Evolutionary conservation across 2,113 vertebrate species (phyloP).

Genomic region (Calyptommatus sinebrachiatus): DNA sequence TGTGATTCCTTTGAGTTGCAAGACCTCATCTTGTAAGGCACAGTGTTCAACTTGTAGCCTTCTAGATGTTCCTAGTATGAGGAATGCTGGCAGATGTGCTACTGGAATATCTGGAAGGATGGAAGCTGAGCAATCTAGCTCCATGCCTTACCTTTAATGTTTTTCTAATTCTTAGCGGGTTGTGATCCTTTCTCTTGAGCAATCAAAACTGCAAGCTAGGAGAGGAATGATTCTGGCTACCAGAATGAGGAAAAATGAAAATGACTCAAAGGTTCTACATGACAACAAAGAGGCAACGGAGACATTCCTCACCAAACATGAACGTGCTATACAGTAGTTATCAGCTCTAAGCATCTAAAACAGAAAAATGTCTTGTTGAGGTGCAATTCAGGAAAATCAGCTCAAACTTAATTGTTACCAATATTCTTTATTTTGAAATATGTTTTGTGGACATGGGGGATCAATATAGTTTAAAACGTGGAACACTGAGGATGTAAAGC

Average conservation of each 20-base stretch:
- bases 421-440: conserved; percentile 33
- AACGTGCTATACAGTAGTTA: conserved; percentile 25
- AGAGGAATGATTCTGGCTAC: background rate
- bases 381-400: background rate
- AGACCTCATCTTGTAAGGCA: no score
- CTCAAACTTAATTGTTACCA: conserved; percentile 23
- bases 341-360: conserved; percentile 22
- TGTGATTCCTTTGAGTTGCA: conserved; percentile 51
- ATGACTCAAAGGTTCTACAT: conserved; percentile 12
- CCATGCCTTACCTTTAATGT: conserved; percentile 36
- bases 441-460: conserved; percentile 27
- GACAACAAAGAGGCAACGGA: conserved; percentile 20
- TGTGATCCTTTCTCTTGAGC: conserved; percentile 26
- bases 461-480: conserved; percentile 41
- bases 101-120: no score
- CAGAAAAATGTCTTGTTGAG: conserved; percentile 27
- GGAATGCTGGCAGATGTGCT: no score
- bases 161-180: conserved; percentile 34
- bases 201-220: conserved; percentile 3
- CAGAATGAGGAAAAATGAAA: conserved; percentile 12
- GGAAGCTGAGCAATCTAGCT: no score
- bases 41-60: conserved; percentile 12
- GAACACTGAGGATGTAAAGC: conserved; percentile 40
- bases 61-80: background rate
- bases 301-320: conserved; percentile 43